phyloP scores from a whole-genome alignment of 2,113 vertebrate species.

The Scortum barcoo region DNA sequence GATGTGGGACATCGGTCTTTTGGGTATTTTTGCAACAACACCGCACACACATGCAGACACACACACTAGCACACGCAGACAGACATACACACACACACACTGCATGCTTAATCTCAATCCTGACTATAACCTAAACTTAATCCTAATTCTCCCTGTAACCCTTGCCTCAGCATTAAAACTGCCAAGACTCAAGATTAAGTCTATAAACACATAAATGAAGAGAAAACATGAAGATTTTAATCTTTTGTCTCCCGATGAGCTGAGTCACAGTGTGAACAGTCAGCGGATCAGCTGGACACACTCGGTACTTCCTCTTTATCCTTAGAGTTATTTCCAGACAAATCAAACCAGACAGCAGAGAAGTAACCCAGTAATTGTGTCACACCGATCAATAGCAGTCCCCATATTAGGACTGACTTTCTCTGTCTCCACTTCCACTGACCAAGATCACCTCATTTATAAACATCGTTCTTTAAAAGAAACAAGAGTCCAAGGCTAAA shows the following conservation, averaged over 20 bases:
- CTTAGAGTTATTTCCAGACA: conserved; percentile 45
- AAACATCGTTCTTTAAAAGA: conserved; percentile 4
- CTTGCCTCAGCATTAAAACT: conserved; percentile 36
- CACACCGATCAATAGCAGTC: conserved; percentile 43
- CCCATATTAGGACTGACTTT: conserved; percentile 39
- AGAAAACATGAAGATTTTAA: neutral
- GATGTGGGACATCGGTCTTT: neutral
- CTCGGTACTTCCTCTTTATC: conserved; percentile 29
- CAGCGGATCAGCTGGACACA: neutral
- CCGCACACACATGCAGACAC: neutral
- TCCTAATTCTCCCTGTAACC: conserved; percentile 40
- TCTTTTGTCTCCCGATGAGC: neutral
- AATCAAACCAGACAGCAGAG: conserved; percentile 45
- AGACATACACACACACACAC: neutral
- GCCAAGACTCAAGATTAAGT: neutral
- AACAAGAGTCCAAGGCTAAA: neutral
- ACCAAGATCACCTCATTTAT: neutral
- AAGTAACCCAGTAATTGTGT: conserved; percentile 39
- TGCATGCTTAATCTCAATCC: conserved; percentile 33
- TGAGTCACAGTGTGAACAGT: conserved; percentile 17
- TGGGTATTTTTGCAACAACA: neutral
- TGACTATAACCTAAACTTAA: conserved; percentile 31
- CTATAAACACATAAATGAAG: neutral
- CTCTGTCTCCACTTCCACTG: neutral
- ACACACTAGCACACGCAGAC: neutral